phyloP scores from a whole-genome alignment of 2,888 invertebrate genomes.

The Rhingia campestris region DNA sequence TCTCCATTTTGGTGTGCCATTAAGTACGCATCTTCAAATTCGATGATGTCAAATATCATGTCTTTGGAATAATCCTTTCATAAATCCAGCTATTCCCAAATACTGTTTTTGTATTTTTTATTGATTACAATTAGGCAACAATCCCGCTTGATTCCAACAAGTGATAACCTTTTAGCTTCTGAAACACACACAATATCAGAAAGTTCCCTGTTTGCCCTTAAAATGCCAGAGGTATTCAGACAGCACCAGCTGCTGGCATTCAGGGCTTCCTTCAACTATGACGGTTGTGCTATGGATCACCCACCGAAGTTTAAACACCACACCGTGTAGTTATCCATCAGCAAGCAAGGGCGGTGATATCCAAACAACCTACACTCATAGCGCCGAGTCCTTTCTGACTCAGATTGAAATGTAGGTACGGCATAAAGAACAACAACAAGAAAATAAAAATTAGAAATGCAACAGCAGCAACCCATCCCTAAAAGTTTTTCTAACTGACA shows the following conservation, averaged over 20 bases:
- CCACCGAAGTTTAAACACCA: conserved; percentile 47
- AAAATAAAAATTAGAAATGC: background rate
- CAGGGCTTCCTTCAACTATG: background rate
- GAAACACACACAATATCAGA: conserved; percentile 6
- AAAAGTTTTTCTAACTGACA: conserved; percentile 32
- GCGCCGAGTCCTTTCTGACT: conserved; percentile 8
- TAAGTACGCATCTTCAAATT: background rate
- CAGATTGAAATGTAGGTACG: background rate
- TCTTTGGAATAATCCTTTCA: background rate
- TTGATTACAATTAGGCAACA: background rate
- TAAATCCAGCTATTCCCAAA: background rate
- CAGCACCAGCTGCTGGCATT: conserved; percentile 32
- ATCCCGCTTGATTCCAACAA: conserved; percentile 17
- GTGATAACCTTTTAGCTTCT: conserved; percentile 40
- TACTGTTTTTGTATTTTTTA: background rate
- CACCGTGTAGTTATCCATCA: conserved; percentile 34
- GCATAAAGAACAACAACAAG: background rate
- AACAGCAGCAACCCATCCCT: conserved; percentile 4
- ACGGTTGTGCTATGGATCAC: background rate
- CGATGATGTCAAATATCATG: background rate
- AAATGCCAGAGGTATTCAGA: conserved; percentile 48
- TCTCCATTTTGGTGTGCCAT: too few species aligned
- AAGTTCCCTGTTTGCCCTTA: conserved; percentile 34
- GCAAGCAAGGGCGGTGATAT: conserved; percentile 6
- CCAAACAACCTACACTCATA: conserved; percentile 21